phyloP scores from a whole-genome alignment of 1,140 invertebrate genomes.

The Octopus sinensis region DNA sequence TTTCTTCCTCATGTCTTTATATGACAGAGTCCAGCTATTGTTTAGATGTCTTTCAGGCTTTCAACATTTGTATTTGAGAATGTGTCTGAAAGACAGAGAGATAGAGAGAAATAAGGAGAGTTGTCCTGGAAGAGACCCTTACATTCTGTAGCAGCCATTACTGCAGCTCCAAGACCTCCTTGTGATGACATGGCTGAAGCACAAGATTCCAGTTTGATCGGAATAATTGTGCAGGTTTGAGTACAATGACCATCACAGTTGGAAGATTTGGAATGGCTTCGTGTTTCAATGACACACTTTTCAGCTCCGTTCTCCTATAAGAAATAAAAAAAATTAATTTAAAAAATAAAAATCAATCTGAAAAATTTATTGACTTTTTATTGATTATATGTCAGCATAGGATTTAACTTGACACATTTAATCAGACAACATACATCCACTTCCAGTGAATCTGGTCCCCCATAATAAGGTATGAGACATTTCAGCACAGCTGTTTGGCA shows the following conservation, averaged over 20 bases:
- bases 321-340: constrained; percentile 15
- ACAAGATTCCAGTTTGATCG: constrained; percentile 44
- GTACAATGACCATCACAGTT: constrained; percentile 50
- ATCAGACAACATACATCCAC: not conserved
- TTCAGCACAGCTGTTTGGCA: not conserved
- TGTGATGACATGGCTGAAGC: constrained; percentile 12
- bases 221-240: constrained; percentile 47
- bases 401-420: not conserved
- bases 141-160: not conserved
- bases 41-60: not conserved
- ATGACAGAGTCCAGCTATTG: not conserved
- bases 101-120: not conserved
- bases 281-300: constrained; percentile 52
- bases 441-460: not conserved
- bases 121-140: not conserved
- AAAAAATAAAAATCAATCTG: not conserved
- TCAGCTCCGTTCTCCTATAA: constrained; percentile 51
- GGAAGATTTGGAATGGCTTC: constrained; percentile 40
- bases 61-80: not conserved
- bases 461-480: not conserved
- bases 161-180: not conserved
- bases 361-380: not conserved
- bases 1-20: not conserved
- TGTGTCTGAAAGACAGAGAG: not conserved
- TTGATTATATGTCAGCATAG: not conserved